Base-by-base conservation (phyloP, 2,113 vertebrate genomes). In the Mirza zaza region DNA sequence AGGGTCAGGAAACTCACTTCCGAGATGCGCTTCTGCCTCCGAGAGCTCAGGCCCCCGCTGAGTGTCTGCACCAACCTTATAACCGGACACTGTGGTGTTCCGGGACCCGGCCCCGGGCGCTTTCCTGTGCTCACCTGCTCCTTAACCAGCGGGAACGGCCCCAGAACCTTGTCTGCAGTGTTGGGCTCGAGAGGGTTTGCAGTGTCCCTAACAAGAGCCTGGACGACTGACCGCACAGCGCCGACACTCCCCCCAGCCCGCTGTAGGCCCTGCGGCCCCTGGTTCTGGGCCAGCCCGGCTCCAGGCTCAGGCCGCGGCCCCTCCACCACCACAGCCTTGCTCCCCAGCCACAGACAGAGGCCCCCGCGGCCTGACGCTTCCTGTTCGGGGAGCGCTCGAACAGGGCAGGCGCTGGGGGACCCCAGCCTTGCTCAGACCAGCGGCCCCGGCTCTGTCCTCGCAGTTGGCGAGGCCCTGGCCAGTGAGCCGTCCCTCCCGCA, bases 151-250 rank as follows among this genome's bases (percentile, higher is more conserved):
- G 23, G 27, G 15, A n/a, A 9, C 2, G 0, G 42, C 42, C 45
- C 32, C 14, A 15, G 15, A 21, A 34, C 12, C 50, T 7, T 5
- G 25, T 48, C 29, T 4, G 2, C 39, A 7, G 7, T 29, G 29
- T 17, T 45, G 32, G 48, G 48, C 23, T 86, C 48, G 45, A 4
- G 27, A 21, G 20, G 34, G 45, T 9, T 42, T 52, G 25, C 1
- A 29, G 55, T 20, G 8, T 48, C 32, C 13, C 42, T 9, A 75
- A 75, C 11, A 6, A 17, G 71, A 45, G 39, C 42, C 42, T 48
- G 4, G 27, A 1, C 4, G 8, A 10, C 9, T 2, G 15, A 10
- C 9, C 4, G 15, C 42, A 32, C 42, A 18, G 73, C 15, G 18
- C 73, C 29, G 2, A 32, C 21, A 13, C 2, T 48, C 7, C 15